phyloP scores from a whole-genome alignment of 2,797 vertebrate genomes.

The Florisuga fusca region DNA sequence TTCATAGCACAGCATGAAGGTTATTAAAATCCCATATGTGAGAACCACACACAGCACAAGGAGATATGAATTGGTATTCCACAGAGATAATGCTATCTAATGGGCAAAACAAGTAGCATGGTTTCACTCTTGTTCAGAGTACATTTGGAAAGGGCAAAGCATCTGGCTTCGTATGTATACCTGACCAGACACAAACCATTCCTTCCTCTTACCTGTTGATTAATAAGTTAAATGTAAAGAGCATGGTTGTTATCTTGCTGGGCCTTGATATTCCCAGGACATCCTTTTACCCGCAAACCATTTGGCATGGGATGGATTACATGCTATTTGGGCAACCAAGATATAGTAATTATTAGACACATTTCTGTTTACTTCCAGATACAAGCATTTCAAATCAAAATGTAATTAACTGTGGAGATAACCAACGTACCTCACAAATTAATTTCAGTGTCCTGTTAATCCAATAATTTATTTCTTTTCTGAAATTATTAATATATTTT shows the following conservation, averaged over 20 bases:
- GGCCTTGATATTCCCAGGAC: slow-evolving; percentile 46
- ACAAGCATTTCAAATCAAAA: background rate
- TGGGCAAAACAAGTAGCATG: slow-evolving; percentile 78
- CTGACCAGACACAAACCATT: slow-evolving; percentile 41
- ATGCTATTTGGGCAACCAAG: background rate
- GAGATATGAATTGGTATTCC: slow-evolving; percentile 84
- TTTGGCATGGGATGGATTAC: slow-evolving; percentile 32
- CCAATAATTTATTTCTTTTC: background rate
- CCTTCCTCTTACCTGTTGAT: slow-evolving; percentile 50
- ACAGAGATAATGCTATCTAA: slow-evolving; percentile 84
- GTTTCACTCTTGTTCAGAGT: slow-evolving; percentile 74
- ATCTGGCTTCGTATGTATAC: slow-evolving; percentile 40
- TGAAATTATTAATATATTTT: background rate
- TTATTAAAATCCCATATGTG: slow-evolving; percentile 87
- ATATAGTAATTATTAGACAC: background rate
- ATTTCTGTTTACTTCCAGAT: background rate
- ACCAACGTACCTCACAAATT: background rate
- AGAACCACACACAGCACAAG: slow-evolving; percentile 78
- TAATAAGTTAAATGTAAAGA: slow-evolving; percentile 60
- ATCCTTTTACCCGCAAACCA: slow-evolving; percentile 8
- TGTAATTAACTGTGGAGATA: slow-evolving; percentile 36
- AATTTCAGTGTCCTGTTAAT: background rate
- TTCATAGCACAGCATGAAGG: slow-evolving; percentile 83
- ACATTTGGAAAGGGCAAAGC: slow-evolving; percentile 73
- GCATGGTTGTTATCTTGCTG: slow-evolving; percentile 40